Percentiles rank a stretch among this genome's conserved stretches.
phyloP scores from a whole-genome alignment of 2,888 invertebrate species.

The Drosophila colorata region DNA sequence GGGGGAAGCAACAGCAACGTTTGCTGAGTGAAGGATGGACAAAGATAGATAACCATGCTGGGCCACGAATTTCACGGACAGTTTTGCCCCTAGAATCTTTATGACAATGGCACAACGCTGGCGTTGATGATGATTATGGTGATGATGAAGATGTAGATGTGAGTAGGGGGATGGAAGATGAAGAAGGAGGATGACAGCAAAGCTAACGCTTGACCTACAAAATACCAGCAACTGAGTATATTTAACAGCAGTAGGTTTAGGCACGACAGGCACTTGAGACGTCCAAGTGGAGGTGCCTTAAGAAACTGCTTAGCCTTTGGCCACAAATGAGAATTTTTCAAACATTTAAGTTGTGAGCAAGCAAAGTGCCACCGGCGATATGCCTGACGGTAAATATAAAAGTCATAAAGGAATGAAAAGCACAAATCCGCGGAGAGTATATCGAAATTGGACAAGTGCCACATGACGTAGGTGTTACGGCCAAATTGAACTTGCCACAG shows the following conservation, averaged over 20 bases:
- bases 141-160: conserved; percentile 27
- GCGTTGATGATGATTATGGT: conserved; percentile 17
- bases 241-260: conserved; percentile 36
- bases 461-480: conserved; percentile 59
- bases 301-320: conserved; percentile 21
- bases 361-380: conserved; percentile 7
- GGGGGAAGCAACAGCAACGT: conserved; percentile 3
- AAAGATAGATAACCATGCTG: conserved; percentile 14
- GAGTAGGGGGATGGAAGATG: conserved; percentile 14
- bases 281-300: conserved; percentile 36
- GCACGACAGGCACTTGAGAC: conserved; percentile 50
- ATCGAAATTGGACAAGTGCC: conserved; percentile 56
- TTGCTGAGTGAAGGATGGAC: conserved; percentile 2
- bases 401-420: conserved; percentile 26
- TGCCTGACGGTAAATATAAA: not conserved
- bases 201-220: conserved; percentile 67
- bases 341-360: conserved; percentile 43
- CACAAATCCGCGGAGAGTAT: conserved; percentile 43
- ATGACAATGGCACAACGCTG: conserved; percentile 52
- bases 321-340: conserved; percentile 27
- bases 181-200: conserved; percentile 26
- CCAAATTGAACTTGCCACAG: conserved; percentile 62
- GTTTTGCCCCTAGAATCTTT: conserved; percentile 54
- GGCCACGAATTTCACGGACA: conserved; percentile 49
- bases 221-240: conserved; percentile 26